phyloP scores from a whole-genome alignment of 1,140 invertebrate genomes.

The Rhopalosiphum padi region DNA sequence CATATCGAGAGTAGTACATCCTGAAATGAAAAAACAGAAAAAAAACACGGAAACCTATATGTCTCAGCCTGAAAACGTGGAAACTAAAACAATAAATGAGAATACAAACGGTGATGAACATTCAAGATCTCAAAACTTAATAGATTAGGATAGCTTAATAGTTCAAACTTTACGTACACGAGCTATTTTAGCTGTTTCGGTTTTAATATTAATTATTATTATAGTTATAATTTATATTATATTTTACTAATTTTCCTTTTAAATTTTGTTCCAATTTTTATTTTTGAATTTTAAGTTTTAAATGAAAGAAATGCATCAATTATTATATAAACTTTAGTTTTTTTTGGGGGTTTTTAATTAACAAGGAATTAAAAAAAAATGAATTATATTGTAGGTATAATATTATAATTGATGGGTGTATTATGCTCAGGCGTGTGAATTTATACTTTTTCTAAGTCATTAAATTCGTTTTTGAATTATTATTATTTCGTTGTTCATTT shows the following conservation, averaged over 20 bases:
- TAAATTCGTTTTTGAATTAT: background rate
- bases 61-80: background rate
- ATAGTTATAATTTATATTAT: background rate
- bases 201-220: background rate
- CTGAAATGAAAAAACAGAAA: background rate
- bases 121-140: background rate
- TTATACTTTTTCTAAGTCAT: constrained; percentile 16
- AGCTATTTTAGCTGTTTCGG: background rate
- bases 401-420: constrained; percentile 1
- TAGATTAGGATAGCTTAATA: no score
- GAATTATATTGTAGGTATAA: background rate
- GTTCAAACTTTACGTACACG: background rate
- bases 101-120: background rate
- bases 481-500: background rate
- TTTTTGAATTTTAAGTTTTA: background rate
- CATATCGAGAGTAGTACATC: background rate
- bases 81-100: background rate
- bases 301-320: background rate
- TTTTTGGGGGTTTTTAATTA: background rate
- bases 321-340: background rate
- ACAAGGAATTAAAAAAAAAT: background rate
- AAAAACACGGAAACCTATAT: background rate
- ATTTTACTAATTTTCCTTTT: background rate
- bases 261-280: background rate
- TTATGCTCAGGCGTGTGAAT: background rate